Conservation (phyloP, 2,113 vertebrate species). For the Phalacrocorax aristotelis region DNA sequence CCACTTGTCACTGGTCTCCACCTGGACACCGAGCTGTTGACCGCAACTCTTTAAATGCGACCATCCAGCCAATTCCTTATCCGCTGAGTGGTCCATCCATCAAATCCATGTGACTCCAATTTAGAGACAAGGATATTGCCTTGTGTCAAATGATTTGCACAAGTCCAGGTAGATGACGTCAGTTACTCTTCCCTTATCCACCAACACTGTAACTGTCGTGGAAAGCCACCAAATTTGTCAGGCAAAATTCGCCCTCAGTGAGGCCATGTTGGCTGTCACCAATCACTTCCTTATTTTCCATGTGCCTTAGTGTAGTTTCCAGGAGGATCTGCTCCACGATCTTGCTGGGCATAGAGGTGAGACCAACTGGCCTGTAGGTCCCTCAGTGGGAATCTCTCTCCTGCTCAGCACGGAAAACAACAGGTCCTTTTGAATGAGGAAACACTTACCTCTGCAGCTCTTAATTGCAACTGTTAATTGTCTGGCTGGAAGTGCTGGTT, state of each 20-base stretch:
- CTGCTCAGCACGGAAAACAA: slow-evolving; percentile 18
- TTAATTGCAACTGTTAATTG: slow-evolving; percentile 51
- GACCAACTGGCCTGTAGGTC: background rate
- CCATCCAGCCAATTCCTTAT: background rate
- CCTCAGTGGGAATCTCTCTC: slow-evolving; percentile 4
- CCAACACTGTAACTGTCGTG: background rate
- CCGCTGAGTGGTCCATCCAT: background rate
- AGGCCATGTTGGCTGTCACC: background rate
- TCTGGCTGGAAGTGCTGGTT: background rate
- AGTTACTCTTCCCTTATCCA: background rate
- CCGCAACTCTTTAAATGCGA: background rate
- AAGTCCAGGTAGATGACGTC: background rate
- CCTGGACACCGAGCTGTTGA: background rate
- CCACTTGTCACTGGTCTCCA: background rate
- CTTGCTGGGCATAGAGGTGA: background rate
- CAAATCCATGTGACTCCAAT: background rate
- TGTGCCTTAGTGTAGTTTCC: no score
- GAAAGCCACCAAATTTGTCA: background rate
- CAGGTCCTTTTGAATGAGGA: background rate
- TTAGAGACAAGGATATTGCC: background rate
- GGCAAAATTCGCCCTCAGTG: background rate
- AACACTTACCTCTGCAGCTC: slow-evolving; percentile 39
- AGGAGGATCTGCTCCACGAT: background rate
- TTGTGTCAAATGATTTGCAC: background rate
- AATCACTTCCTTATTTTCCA: background rate